Evolutionary conservation across 2,113 vertebrate species (phyloP), one percentile per base, ranked within the genome.

Genomic region (Gila orcuttii): DNA sequence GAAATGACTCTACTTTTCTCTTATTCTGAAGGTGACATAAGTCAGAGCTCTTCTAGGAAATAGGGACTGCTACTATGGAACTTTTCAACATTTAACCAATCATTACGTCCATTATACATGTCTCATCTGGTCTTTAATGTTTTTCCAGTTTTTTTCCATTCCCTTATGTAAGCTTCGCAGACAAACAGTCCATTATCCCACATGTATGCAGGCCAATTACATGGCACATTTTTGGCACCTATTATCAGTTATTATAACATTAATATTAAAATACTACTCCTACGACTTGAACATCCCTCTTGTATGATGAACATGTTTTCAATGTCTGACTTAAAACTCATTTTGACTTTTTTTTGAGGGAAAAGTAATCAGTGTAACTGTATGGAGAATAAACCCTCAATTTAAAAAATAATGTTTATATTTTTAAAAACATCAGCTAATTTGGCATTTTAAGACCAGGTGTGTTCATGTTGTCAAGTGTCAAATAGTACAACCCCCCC

Each of bases 1-100:
- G 19, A 45, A 80, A 62, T 80, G 7, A 64, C 78, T 17, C 59
- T 82, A 68, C 60, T 68, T 82, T 82, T 68, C 60, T 21, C 84
- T 4, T n/a, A 31, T 25, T 57, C 52, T 33, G 13, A 55, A 73
- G 23, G 47, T 78, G 36, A 28, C 75, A 68, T 21, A 47, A 52
- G 76, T 78, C 59, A 64, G 59, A n/a, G 33, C 25, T 55, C 5
- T 39, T 78, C 17, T 21, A 50, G 50, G 28, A 25, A 31, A 50
- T 50, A 47, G 33, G 74, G 28, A 8, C 69, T 60, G 21, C 57
- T 77, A 9, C 45, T 47, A n/a, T 2, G 74, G 50, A 78, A 69
- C 60, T 28, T 83, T 83, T 68, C 11, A 64, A 28, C 23, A 64
- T 19, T 80, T 62, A 45, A 64, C 36, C 57, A 64, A 64, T 64